A percentile compares a stretch with the other conserved stretches of the same genome.
phyloP scores from a whole-genome alignment of 2,888 invertebrate species.

The Scelioninae gen. 1 region DNA sequence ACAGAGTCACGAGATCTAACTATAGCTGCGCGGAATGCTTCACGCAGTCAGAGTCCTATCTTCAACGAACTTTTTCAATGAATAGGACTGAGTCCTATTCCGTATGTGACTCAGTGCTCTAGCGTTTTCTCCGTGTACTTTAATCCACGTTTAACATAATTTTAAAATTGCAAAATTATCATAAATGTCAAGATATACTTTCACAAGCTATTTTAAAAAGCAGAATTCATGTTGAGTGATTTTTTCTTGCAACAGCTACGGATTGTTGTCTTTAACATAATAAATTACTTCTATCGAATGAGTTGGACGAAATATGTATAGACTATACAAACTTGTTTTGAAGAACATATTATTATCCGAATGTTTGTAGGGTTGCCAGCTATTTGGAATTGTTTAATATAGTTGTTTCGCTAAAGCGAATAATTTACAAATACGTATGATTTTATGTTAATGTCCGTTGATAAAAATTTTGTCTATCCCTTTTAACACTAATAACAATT shows the following conservation, averaged over 20 bases:
- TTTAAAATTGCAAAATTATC: too few relatives aligned
- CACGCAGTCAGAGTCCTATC: too few relatives aligned
- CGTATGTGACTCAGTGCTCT: too few relatives aligned
- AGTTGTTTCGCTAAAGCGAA: background rate
- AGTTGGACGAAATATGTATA: constrained; percentile 12
- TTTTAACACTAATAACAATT: background rate
- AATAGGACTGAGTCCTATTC: background rate
- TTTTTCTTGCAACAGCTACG: background rate
- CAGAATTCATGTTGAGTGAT: too few relatives aligned
- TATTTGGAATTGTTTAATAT: constrained; percentile 2
- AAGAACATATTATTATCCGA: constrained; percentile 25
- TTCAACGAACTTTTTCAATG: too few relatives aligned
- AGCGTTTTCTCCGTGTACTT: too few relatives aligned
- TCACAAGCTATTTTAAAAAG: background rate
- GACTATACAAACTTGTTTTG: constrained; percentile 21
- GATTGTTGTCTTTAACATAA: constrained; percentile 46
- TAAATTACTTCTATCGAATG: constrained; percentile 30
- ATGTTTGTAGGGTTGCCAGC: constrained; percentile 44
- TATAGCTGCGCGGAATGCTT: too few relatives aligned
- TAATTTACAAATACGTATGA: too few relatives aligned
- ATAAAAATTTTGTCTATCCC: background rate
- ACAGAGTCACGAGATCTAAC: too few relatives aligned
- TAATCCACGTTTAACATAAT: too few relatives aligned
- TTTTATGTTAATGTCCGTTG: too few relatives aligned
- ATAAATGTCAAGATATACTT: background rate